Percentiles rank a stretch among this genome's conserved stretches.
Conservation (phyloP, 2,888 invertebrate species). For the Amblyjoppa proteus region DNA sequence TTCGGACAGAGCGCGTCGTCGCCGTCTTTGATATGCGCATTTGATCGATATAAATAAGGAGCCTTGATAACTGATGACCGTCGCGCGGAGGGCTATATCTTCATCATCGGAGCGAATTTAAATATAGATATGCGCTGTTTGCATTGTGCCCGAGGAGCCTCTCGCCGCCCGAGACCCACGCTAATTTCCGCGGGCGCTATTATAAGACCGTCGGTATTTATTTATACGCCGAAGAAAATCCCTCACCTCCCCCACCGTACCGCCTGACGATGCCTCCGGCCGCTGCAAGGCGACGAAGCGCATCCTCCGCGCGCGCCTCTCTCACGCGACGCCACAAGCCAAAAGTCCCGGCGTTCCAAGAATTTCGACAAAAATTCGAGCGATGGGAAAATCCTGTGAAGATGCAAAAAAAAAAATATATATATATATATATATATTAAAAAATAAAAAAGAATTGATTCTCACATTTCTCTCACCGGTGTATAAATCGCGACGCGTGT, state of each 20-base stretch:
- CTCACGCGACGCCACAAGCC: conserved; percentile 16
- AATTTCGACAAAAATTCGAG: conserved; percentile 49
- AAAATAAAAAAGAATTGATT: neutral
- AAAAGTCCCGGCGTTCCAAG: conserved; percentile 33
- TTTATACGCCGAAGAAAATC: conserved; percentile 73
- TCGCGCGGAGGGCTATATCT: conserved; percentile 46
- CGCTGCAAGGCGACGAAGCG: conserved; percentile 58
- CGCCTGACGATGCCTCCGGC: neutral
- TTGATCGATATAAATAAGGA: conserved; percentile 63
- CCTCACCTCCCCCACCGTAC: conserved; percentile 14
- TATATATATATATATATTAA: too few species aligned
- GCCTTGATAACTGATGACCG: conserved; percentile 66
- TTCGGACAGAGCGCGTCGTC: conserved; percentile 37
- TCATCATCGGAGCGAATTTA: conserved; percentile 50
- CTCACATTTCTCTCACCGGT: neutral
- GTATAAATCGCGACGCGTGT: conserved; percentile 26
- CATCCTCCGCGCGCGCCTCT: conserved; percentile 18
- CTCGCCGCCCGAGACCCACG: conserved; percentile 75
- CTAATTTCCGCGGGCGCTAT: conserved; percentile 78
- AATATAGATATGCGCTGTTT: conserved; percentile 43
- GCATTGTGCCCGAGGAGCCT: conserved; percentile 51
- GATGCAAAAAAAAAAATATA: conserved; percentile 2
- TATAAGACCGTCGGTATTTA: conserved; percentile 78
- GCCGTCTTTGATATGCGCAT: conserved; percentile 30
- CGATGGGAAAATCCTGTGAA: conserved; percentile 32